Evolutionary conservation across 2,888 invertebrate species (phyloP).

Genomic region (Polyommatus icarus): DNA sequence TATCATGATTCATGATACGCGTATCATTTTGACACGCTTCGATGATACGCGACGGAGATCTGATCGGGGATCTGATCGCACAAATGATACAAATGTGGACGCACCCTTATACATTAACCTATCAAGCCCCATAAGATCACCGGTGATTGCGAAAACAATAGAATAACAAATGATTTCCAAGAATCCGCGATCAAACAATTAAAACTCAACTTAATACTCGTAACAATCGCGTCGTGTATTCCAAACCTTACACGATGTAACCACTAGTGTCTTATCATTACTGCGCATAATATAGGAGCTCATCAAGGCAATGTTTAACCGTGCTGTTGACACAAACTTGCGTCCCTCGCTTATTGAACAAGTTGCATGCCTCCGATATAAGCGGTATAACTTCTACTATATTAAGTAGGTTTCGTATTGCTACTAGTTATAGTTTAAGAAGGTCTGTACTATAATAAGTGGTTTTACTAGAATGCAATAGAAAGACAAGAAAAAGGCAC

Average conservation of each 20-base stretch:
- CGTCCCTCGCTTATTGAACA: slow-evolving; percentile 47
- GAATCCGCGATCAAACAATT: too few species aligned
- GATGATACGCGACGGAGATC: too few species aligned
- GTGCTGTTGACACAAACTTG: slow-evolving; percentile 46
- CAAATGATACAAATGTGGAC: too few species aligned
- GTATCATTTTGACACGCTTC: too few species aligned
- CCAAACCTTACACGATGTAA: slow-evolving; percentile 33
- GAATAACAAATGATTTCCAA: too few species aligned
- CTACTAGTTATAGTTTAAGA: neutral
- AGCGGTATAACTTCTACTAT: slow-evolving; percentile 25
- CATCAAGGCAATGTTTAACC: slow-evolving; percentile 47
- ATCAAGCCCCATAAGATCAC: too few species aligned
- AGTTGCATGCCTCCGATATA: slow-evolving; percentile 43
- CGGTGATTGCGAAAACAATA: too few species aligned
- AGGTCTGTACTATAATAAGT: neutral
- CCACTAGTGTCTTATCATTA: slow-evolving; percentile 40
- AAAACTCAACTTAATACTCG: neutral
- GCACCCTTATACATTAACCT: too few species aligned
- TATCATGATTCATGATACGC: too few species aligned
- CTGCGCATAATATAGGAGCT: slow-evolving; percentile 44
- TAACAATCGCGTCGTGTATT: slow-evolving; percentile 16
- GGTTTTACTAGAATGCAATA: too few species aligned
- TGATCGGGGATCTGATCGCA: too few species aligned
- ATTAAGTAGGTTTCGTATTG: neutral
- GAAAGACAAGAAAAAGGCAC: too few species aligned